Base-by-base conservation (phyloP, 2,888 invertebrate species). In the Linnaemya tessellans region DNA sequence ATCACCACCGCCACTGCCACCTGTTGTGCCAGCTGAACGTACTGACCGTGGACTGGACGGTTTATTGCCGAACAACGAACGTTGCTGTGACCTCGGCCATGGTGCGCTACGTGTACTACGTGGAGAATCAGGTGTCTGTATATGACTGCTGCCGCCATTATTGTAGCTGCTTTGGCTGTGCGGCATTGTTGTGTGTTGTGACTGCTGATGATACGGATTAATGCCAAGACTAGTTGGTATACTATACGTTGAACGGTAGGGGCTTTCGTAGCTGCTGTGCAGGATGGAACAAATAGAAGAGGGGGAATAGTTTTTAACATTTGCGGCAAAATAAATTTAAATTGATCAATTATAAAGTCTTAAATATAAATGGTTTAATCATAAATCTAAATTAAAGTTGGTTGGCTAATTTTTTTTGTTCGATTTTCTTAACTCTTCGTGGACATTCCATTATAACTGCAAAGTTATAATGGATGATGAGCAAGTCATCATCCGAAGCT, bases 41-140 rank as follows among this genome's bases (percentile, higher is more conserved):
- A 97, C 96, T 43, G 97, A 97, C 60, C 97, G 94, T 80, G 97
- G 97, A 92, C 97, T 96, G 88, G 97, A 96, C 4, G 96, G 95
- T 73, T 94, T 94, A 62, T 94, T 94, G n/a, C 95, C 95, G 92
- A 97, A 97, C 74, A 97, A 94, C 10, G 97, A 97, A 86, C 96
- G 95, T 62, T 95, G 94, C 90, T 95, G 95, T 38, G 95, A 95
- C 86, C 96, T 96, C 38, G 95, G 94, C 96, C 96, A 96, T 5
- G 96, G 96, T 0, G 97, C 97, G 89, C 97, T 97, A 84, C 97
- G 94, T 9, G 96, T 97, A 89, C 97, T 97, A 65, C 97, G 94
- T 1, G 97, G 97, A 0, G 96, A 96, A 88, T 95, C 95, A 68
- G 95, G 94, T 88, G 93, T 93, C 88, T 90, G 90, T 74, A 91